Conservation (phyloP, 2,797 vertebrate species). For the Neopelma chrysocephalum region DNA sequence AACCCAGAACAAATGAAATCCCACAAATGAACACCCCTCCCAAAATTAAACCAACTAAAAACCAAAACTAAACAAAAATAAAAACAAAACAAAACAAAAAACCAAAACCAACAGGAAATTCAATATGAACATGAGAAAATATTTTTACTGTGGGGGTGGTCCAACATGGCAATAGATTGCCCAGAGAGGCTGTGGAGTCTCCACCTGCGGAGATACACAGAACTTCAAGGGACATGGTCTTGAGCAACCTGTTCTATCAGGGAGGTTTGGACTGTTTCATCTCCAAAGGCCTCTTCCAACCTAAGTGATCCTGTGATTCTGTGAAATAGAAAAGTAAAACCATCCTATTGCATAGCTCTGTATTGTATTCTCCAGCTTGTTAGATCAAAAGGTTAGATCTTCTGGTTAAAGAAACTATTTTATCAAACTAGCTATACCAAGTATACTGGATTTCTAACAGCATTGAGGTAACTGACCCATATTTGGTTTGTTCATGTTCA, state of each 20-base stretch:
- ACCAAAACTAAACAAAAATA: accelerated
- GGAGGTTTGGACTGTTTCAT: not conserved
- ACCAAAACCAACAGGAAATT: not conserved
- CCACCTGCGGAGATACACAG: not conserved
- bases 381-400: not conserved
- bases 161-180: not conserved
- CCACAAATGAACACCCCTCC: not conserved
- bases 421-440: not conserved
- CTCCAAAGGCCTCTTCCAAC: not conserved
- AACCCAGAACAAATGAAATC: not conserved
- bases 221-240: not conserved
- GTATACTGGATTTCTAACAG: not conserved
- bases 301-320: not conserved
- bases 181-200: not conserved
- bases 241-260: not conserved
- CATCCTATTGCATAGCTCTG: not conserved
- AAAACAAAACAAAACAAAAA: accelerated
- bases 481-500: not conserved
- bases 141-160: not conserved
- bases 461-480: not conserved
- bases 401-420: not conserved
- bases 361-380: not conserved
- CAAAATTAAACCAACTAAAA: not conserved
- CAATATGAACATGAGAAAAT: accelerated
- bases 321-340: not conserved